Evolutionary conservation across 2,113 vertebrate species (phyloP), one percentile per base, ranked within the genome.

Genomic region (Anseranas semipalmata): DNA sequence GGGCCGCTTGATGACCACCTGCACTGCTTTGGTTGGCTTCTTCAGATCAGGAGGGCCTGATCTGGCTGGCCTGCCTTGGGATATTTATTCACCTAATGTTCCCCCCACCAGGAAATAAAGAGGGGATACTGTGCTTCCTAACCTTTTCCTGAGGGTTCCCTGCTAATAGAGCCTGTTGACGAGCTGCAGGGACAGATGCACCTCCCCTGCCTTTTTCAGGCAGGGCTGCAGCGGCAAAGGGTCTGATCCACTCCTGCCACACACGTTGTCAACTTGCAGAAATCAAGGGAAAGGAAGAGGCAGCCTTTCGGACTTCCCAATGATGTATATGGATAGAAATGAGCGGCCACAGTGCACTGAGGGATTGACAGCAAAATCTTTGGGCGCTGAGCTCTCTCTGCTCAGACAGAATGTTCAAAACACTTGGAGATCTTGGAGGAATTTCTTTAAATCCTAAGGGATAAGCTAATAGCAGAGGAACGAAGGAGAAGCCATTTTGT

Each of bases 401-500:
- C 37, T 77, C 76, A 75, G 83, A 52, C 19, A 65, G 60, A 37
- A 37, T 32, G 30, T 87, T 58, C 62, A 78, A 87, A 92, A 70
- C 21, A 72, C 80, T 84, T 75, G 50, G 58, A 39, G 39, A 60
- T 77, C 81, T 89, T 52, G 30, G 79, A 86, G 73, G 90, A 89
- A 80, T 73, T 43, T 52, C 85, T 58, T 71, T 89, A 78, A 90
- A 95, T 89, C 76, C 60, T 89, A 65, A 71, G 28, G 65, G 73
- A 85, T 56, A 41, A 15, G 58, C 59, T 86, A 85, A 84, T 33
- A 63, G 65, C 13, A 95, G 56, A 93, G 55, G 73, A 93, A 65
- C 12, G 60, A 86, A 89, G 79, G 70, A 92, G 65, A 78, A 91
- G 66, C 70, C 95, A 95, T 95, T 81, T 96, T 96, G 94, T 85